A percentile compares a stretch with the other conserved stretches of the same genome.
Conservation (phyloP, 2,888 invertebrate species). For the Philhelius pedissequus region DNA sequence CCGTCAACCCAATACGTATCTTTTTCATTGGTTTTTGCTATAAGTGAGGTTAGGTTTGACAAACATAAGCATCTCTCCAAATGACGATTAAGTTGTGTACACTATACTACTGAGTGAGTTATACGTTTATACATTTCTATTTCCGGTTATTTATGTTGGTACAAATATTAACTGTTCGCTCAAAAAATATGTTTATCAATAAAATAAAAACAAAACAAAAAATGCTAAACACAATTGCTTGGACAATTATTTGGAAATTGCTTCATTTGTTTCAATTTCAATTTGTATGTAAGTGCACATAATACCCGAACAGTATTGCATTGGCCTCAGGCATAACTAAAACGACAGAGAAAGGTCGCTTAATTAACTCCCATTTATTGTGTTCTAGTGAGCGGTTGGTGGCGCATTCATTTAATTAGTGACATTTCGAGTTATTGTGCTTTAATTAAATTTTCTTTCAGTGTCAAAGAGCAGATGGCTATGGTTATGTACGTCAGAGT, state of each 20-base stretch:
- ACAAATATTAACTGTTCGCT: neutral
- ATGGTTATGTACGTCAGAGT: neutral
- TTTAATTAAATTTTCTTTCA: conserved; percentile 58
- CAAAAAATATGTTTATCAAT: neutral
- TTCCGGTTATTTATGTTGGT: neutral
- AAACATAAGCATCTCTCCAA: conserved; percentile 34
- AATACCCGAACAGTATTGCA: neutral
- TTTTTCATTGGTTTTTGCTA: conserved; percentile 26
- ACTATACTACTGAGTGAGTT: no score
- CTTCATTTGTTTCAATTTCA: conserved; percentile 36
- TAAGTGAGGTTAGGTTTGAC: conserved; percentile 47
- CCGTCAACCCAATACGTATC: no score
- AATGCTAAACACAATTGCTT: conserved; percentile 19
- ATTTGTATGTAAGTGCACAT: neutral
- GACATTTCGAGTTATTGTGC: conserved; percentile 53
- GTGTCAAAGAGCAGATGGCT: conserved; percentile 49
- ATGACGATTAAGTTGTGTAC: neutral
- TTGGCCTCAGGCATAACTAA: neutral
- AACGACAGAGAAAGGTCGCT: conserved; percentile 36
- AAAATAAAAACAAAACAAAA: neutral
- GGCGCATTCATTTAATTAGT: conserved; percentile 55
- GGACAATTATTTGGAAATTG: conserved; percentile 24
- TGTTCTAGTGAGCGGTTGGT: neutral
- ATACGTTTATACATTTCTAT: neutral
- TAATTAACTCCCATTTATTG: conserved; percentile 59